These are phyloP conservation scores for Parazoanthus atlanticus DNA, from an alignment of 92 coral and sea anemone genomes.

Conservation along the genomic window DNA sequence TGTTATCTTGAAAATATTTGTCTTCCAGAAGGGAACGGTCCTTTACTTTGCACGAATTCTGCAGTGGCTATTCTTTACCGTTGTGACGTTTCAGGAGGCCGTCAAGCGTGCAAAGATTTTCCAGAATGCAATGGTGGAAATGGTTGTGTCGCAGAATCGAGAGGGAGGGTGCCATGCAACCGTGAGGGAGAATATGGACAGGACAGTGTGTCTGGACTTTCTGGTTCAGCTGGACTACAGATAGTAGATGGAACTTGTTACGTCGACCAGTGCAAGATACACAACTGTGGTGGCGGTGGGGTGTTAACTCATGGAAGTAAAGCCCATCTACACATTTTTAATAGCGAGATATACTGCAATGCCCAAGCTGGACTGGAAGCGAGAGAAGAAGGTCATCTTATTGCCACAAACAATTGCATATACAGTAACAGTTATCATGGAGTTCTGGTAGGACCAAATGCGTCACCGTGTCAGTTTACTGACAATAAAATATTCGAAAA, in stretches of 20 bases:
- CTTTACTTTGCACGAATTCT: slow-evolving; percentile 15
- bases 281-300: slow-evolving; percentile 68
- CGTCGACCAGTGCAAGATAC: slow-evolving; percentile 61
- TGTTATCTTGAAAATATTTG: slow-evolving; percentile 65
- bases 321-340: slow-evolving; percentile 29
- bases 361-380: slow-evolving; percentile 73
- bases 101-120: slow-evolving; percentile 60
- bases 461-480: slow-evolving; percentile 52
- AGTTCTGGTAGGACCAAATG: slow-evolving; percentile 54
- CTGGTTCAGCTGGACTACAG: slow-evolving; percentile 53
- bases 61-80: slow-evolving; percentile 29
- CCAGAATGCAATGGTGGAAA: slow-evolving; percentile 72
- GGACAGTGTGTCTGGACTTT: slow-evolving; percentile 30
- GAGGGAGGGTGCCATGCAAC: slow-evolving; percentile 49
- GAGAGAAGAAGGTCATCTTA: slow-evolving; percentile 58
- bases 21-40: slow-evolving; percentile 49
- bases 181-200: slow-evolving; percentile 63
- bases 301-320: slow-evolving; percentile 32
- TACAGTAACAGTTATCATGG: slow-evolving; percentile 61
- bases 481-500: slow-evolving; percentile 71
- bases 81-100: slow-evolving; percentile 63
- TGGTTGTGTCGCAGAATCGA: slow-evolving; percentile 56
- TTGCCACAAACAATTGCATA: slow-evolving; percentile 56
- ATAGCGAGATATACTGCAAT: slow-evolving; percentile 63
- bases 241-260: slow-evolving; percentile 16